phyloP scores from a whole-genome alignment of 2,888 invertebrate genomes.

The Pemphredon lugubris region DNA sequence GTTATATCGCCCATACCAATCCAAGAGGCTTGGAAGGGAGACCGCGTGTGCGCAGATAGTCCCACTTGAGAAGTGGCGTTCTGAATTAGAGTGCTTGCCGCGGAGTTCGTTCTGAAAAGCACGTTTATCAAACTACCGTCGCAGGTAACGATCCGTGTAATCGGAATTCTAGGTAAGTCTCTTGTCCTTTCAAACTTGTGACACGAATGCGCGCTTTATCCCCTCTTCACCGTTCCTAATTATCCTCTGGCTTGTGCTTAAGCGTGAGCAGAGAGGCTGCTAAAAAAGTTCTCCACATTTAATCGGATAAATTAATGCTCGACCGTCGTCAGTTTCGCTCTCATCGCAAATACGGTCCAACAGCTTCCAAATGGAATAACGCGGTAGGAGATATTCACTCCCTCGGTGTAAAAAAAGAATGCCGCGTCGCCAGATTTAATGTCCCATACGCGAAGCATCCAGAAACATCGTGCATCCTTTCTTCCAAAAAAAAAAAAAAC shows the following conservation, averaged over 20 bases:
- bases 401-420: too few relatives aligned
- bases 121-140: slow-evolving; percentile 52
- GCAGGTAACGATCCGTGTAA: slow-evolving; percentile 39
- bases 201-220: neutral
- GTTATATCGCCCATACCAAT: slow-evolving; percentile 23
- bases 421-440: too few relatives aligned
- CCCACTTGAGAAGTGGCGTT: slow-evolving; percentile 37
- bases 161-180: slow-evolving; percentile 55
- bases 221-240: neutral
- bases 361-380: too few relatives aligned
- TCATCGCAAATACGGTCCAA: too few relatives aligned
- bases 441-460: too few relatives aligned
- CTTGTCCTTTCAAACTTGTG: slow-evolving; percentile 5
- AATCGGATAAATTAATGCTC: too few relatives aligned
- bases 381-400: too few relatives aligned
- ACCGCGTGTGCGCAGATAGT: slow-evolving; percentile 58
- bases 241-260: neutral
- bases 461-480: too few relatives aligned
- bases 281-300: too few relatives aligned
- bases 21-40: slow-evolving; percentile 50
- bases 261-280: slow-evolving; percentile 8
- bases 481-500: too few relatives aligned
- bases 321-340: too few relatives aligned
- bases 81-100: slow-evolving; percentile 63
- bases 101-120: slow-evolving; percentile 53